Evolutionary conservation across 2,888 invertebrate genomes (phyloP).

Genomic region (Allolobophora icterica): DNA sequence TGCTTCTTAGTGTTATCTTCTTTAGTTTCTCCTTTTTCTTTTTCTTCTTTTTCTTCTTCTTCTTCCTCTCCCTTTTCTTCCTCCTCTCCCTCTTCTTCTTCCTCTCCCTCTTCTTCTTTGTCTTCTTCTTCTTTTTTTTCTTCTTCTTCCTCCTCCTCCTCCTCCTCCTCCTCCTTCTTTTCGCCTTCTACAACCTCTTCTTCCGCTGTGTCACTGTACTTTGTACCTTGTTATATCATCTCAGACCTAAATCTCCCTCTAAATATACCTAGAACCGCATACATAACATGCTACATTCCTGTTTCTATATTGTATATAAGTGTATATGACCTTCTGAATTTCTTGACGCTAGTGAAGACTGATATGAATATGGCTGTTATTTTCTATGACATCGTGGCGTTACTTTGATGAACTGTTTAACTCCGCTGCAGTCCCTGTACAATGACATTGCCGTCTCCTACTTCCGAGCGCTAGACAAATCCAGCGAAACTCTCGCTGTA

Average conservation of each 20-base stretch:
- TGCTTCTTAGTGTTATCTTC: neutral
- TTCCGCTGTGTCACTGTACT: neutral
- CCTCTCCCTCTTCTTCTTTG: no score
- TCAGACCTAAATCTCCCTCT: neutral
- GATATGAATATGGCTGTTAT: neutral
- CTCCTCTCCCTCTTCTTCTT: no score
- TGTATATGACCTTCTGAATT: neutral
- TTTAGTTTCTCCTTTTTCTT: no score
- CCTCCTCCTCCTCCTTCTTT: no score
- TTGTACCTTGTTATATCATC: neutral
- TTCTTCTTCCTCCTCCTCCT: no score
- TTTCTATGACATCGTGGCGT: neutral
- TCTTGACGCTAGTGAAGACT: neutral
- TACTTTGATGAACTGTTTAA: neutral
- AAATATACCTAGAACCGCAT: neutral
- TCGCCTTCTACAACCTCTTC: neutral
- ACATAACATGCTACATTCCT: neutral
- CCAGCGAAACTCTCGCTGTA: neutral
- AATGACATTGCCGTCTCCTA: neutral
- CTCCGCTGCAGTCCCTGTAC: neutral
- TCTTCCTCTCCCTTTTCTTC: no score
- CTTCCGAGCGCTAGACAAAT: neutral
- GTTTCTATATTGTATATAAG: neutral
- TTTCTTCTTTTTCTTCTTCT: no score
- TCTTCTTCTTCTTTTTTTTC: no score